Conservation (phyloP, 2,888 invertebrate species). For the Himalopsyche tibetana region DNA sequence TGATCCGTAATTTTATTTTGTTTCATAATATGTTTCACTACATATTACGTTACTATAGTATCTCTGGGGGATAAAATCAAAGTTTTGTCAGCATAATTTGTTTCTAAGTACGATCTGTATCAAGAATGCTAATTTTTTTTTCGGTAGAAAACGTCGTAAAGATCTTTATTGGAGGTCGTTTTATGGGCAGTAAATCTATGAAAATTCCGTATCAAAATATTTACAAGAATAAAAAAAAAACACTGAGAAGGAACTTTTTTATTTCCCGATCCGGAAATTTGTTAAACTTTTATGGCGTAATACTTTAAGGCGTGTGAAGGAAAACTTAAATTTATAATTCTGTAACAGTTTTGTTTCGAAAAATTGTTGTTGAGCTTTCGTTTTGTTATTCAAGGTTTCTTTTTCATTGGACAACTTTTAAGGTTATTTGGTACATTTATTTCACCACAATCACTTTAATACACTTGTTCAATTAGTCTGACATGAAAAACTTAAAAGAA, state of each 20-base stretch:
- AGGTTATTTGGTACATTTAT: no score
- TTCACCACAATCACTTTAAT: no score
- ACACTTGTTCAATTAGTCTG: no score
- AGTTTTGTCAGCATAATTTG: no score
- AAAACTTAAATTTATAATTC: background rate
- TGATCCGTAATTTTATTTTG: no score
- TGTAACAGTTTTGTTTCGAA: background rate
- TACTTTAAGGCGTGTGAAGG: background rate
- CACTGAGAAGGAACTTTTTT: background rate
- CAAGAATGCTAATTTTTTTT: background rate
- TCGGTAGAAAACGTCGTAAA: background rate
- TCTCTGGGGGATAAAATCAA: no score
- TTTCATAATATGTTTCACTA: no score
- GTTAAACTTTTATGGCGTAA: background rate
- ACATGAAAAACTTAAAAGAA: no score
- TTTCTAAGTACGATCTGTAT: background rate
- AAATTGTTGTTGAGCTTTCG: no score
- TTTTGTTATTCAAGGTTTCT: no score
- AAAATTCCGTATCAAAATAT: conserved; percentile 1
- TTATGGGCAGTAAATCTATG: conserved; percentile 16
- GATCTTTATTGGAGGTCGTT: conserved; percentile 17
- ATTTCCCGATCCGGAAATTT: conserved; percentile 14
- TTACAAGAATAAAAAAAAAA: conserved; percentile 18
- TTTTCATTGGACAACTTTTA: no score
- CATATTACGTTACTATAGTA: no score